Evolutionary conservation across 2,888 invertebrate species (phyloP), one percentile per base, ranked within the genome.

Genomic region (Boloria euphrosyne): DNA sequence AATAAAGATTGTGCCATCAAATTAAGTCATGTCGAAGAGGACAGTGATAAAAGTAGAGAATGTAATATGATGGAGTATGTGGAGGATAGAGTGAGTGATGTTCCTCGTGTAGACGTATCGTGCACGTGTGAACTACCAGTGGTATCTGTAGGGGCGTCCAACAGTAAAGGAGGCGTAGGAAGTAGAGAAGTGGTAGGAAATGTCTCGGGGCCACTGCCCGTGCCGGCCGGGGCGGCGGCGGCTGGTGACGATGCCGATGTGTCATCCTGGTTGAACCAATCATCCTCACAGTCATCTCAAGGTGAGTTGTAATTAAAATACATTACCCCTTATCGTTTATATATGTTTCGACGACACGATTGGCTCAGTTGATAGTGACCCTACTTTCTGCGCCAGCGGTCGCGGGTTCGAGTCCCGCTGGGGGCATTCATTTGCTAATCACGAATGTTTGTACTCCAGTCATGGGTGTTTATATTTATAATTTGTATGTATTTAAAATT

Each of bases 121-220:
- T 76, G 73, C 68, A 49, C 60, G 2, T 76, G 70, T 58, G 79
- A 77, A 14, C 66, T 52, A 0, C 14, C 55, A 38, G 50, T 61
- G 47, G 49, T 64, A 22, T 67, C 69, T 49, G 65, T 66, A 10
- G 75, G 75, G n/a, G 54, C 65, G n/a, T 44, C 53, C 10, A 67
- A 53, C 27, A 50, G 60, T 47, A 66, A 69, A 18, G 69, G 69
- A n/a, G 50, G 65, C 14, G 31, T 7, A 38, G 31, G 10, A 38
- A 38, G 31, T 38, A 38, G 31, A 10, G 31, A 38, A 38, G 58
- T 67, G 14, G 59, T 43, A 5, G 50, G 59, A 4, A 70, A 74
- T 17, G 80, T 75, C 54, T 74, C 85, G 0, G 89, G 88, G 0
- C 90, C 90, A 0, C 71, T 90, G 64, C 84, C 89, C 0, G 83